These are phyloP conservation scores for Steatocranus sp. DNA, from an alignment of 2,797 vertebrate genomes.

Conservation along the genomic window DNA sequence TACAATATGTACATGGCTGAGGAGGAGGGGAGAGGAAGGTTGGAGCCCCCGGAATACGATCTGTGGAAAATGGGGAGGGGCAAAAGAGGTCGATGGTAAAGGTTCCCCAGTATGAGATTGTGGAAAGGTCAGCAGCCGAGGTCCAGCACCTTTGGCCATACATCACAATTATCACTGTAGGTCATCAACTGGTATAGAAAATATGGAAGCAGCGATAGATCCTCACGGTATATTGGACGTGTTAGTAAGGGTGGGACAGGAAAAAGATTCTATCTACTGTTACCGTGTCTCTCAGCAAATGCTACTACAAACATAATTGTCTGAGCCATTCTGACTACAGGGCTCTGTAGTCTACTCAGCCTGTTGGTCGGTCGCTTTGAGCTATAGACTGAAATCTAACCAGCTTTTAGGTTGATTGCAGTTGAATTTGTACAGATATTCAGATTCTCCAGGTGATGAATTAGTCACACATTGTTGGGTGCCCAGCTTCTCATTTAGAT, in stretches of 20 bases:
- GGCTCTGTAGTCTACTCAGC: neutral
- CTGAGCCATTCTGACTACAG: neutral
- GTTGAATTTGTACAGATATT: neutral
- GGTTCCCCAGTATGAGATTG: constrained; percentile 60
- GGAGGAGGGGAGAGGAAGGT: neutral
- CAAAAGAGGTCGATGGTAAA: constrained; percentile 37
- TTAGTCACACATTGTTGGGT: neutral
- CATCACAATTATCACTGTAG: constrained; percentile 73
- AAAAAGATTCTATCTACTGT: neutral
- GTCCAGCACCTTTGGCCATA: constrained; percentile 59
- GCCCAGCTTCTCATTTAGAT: neutral
- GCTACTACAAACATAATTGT: neutral
- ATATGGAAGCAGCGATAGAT: constrained; percentile 32
- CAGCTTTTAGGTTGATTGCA: neutral
- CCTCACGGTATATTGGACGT: neutral
- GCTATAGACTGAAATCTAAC: neutral
- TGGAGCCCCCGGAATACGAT: neutral
- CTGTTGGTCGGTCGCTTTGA: neutral
- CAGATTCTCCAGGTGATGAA: neutral
- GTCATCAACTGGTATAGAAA: constrained; percentile 65
- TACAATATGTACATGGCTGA: constrained; percentile 44
- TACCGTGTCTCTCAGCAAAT: neutral
- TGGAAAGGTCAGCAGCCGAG: constrained; percentile 73
- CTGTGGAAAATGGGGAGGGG: constrained; percentile 6
- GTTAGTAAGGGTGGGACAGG: constrained; percentile 10